Evolutionary conservation across 2,113 vertebrate genomes (phyloP).

Genomic region (Phalacrocorax carbo): DNA sequence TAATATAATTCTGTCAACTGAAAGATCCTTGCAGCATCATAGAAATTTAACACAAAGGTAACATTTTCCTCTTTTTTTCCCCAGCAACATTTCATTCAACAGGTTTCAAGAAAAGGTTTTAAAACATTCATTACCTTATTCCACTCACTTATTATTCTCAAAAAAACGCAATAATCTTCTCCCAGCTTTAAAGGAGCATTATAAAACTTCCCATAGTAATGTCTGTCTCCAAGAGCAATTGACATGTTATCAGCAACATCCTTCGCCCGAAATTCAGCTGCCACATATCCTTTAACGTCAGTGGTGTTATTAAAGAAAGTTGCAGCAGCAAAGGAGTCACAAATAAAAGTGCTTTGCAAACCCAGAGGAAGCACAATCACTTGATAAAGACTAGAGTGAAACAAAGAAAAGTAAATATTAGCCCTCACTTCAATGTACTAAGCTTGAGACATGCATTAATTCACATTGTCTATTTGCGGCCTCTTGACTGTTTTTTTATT

Average conservation of each 20-base stretch:
- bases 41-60: neutral
- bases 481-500: neutral
- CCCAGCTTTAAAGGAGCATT: slow-evolving; percentile 87
- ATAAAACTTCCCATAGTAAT: slow-evolving; percentile 83
- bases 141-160: slow-evolving; percentile 88
- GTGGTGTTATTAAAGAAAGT: slow-evolving; percentile 69
- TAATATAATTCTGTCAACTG: neutral
- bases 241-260: slow-evolving; percentile 74
- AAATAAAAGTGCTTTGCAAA: slow-evolving; percentile 79
- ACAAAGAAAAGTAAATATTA: neutral
- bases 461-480: neutral
- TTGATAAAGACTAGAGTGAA: slow-evolving; percentile 86
- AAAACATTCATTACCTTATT: slow-evolving; percentile 76
- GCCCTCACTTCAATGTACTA: neutral
- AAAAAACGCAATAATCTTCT: slow-evolving; percentile 83
- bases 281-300: slow-evolving; percentile 73
- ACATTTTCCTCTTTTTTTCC: neutral
- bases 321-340: slow-evolving; percentile 71
- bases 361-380: slow-evolving; percentile 85
- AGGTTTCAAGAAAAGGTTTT: neutral
- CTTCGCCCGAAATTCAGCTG: slow-evolving; percentile 80
- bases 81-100: neutral
- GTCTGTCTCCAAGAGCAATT: slow-evolving; percentile 86
- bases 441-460: neutral
- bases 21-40: neutral